These are phyloP conservation scores for Aphodius sticticus DNA, from an alignment of 2,888 invertebrate genomes.

Conservation along the genomic window DNA sequence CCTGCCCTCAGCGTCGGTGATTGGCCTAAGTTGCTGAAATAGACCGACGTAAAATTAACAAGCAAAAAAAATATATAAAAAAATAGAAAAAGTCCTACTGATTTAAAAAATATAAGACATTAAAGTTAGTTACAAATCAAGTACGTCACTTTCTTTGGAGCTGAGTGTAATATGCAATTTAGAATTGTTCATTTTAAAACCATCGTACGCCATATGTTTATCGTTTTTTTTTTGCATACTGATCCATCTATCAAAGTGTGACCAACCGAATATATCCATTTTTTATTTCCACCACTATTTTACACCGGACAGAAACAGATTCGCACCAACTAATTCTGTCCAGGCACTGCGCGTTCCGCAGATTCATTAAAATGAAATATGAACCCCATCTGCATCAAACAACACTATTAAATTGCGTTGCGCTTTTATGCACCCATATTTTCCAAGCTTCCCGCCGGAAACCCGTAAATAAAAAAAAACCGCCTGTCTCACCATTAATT, in stretches of 20 bases:
- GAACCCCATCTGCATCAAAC: slow-evolving; percentile 4
- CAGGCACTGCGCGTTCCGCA: not conserved
- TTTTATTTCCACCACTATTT: not conserved
- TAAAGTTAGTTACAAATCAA: too few species aligned
- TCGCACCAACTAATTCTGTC: not conserved
- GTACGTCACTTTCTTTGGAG: too few species aligned
- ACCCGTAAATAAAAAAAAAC: not conserved
- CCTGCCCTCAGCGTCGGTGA: too few species aligned
- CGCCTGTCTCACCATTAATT: not conserved
- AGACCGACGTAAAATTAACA: too few species aligned
- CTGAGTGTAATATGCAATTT: too few species aligned
- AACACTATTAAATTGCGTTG: slow-evolving; percentile 4
- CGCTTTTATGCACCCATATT: not conserved
- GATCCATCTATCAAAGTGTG: not conserved
- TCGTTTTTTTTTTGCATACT: not conserved
- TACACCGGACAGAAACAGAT: not conserved
- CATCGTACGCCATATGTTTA: too few species aligned
- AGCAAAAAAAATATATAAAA: too few species aligned
- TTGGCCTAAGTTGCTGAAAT: too few species aligned
- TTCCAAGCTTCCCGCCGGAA: not conserved
- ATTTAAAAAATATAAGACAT: too few species aligned
- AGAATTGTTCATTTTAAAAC: too few species aligned
- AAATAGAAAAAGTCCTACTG: too few species aligned
- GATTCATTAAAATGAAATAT: slow-evolving; percentile 4
- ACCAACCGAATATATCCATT: not conserved